A percentile compares a stretch with the other conserved stretches of the same genome.
Evolutionary conservation across 2,113 vertebrate genomes (phyloP).

Genomic region (Acrocephalus kingi): DNA sequence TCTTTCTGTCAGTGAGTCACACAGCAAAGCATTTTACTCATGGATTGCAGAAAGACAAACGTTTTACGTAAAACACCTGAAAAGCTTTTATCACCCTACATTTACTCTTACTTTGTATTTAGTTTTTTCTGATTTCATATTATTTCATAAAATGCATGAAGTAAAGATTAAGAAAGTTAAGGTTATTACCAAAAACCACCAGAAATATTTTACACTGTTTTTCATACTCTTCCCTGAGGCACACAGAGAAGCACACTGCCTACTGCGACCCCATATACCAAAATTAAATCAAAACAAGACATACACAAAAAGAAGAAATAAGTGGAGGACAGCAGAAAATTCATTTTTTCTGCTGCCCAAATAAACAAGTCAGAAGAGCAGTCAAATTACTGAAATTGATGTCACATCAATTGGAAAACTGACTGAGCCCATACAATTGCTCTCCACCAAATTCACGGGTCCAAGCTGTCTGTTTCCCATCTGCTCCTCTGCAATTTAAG

Average conservation of each 20-base stretch:
- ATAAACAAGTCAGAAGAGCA: constrained; percentile 51
- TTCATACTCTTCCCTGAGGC: not conserved
- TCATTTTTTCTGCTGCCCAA: constrained; percentile 29
- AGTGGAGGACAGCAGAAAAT: not conserved
- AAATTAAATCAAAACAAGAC: not conserved
- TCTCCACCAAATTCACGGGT: constrained; percentile 44
- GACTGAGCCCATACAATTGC: constrained; percentile 50
- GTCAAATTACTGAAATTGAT: constrained; percentile 68
- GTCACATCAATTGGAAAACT: constrained; percentile 62
- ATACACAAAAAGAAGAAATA: not conserved
- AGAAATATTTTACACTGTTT: not conserved
- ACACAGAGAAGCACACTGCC: not conserved
- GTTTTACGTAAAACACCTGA: not conserved
- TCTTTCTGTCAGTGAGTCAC: not conserved
- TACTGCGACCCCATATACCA: not conserved
- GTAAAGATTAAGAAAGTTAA: not conserved
- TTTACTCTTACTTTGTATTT: not conserved
- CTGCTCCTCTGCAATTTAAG: constrained; percentile 71
- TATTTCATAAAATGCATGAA: not conserved
- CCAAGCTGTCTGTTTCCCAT: constrained; percentile 63
- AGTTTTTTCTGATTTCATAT: not conserved
- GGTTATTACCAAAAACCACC: not conserved
- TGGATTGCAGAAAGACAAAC: not conserved
- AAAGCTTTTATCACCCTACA: not conserved
- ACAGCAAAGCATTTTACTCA: not conserved